These are phyloP conservation scores for Colletes latitarsis DNA, from an alignment of 1,140 invertebrate species.

Conservation along the genomic window DNA sequence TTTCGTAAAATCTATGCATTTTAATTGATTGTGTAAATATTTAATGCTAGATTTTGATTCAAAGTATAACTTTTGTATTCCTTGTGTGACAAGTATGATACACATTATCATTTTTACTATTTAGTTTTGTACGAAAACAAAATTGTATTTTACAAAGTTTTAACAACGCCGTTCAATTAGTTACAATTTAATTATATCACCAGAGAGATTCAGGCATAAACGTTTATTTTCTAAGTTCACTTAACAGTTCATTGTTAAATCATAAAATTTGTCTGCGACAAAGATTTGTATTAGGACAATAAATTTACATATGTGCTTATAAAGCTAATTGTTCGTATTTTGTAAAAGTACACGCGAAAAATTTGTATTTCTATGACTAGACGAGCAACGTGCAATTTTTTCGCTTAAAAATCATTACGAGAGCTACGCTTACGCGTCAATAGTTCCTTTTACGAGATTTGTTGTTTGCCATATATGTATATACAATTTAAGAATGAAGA, in stretches of 20 bases:
- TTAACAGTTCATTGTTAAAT: conserved; percentile 11
- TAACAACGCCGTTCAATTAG: conserved; percentile 2
- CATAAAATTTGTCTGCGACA: conserved; percentile 27
- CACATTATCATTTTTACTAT: background rate
- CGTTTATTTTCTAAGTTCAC: background rate
- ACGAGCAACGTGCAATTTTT: background rate
- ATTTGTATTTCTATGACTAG: conserved; percentile 25
- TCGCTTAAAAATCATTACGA: background rate
- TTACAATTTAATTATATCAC: conserved; percentile 26
- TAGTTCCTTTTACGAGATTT: conserved; percentile 35
- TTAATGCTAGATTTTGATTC: background rate
- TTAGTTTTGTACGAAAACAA: conserved; percentile 13
- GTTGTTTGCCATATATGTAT: conserved; percentile 17
- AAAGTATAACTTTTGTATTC: conserved; percentile 6
- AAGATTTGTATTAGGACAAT: conserved; percentile 46
- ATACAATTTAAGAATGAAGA: conserved; percentile 67
- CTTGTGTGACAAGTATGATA: background rate
- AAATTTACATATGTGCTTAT: conserved; percentile 37
- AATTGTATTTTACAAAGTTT: conserved; percentile 11
- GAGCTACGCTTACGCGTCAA: background rate
- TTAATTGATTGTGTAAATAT: background rate
- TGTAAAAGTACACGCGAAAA: conserved; percentile 7
- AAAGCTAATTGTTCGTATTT: conserved; percentile 10
- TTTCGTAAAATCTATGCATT: conserved; percentile 7
- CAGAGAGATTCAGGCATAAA: conserved; percentile 2